Base-by-base conservation (phyloP, 2,797 vertebrate genomes). In the Oreortyx pictus region DNA sequence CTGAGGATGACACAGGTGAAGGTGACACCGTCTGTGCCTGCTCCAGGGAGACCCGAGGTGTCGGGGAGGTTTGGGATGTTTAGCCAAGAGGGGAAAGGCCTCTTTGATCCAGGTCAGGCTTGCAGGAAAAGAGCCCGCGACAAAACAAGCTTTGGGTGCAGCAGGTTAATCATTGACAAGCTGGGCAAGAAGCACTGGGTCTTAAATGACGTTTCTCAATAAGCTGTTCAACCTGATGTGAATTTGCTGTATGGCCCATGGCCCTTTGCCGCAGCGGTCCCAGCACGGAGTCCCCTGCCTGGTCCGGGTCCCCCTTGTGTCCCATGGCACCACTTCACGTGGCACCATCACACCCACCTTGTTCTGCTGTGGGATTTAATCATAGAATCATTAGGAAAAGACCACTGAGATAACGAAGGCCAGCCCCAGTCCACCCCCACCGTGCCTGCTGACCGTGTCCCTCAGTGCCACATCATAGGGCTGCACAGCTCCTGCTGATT, bases 121-220 rank as follows among this genome's bases (percentile, higher is more conserved):
- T 20, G 14, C 23, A 33, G 17, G 61, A 37, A 54, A 44, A 35
- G 14, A 52, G 31, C 47, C 41, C 27, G 46, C 15, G 31, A 29
- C 29, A 22, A 27, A 41, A 54, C 5, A 6, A 27, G n/a, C 50
- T 18, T 33, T 31, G 54, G 20, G 25, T 81, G 43, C 76, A 87
- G 49, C 70, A 41, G 33, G 16, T 75, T 83, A 20, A 37, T 83
- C 56, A 8, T 12, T 76, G 80, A 9, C 9, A 19, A 78, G 37
- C 43, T 78, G n/a, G 0, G 1, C 59, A 83, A 46, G 49, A 11
- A 31, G 37, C 0, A 0, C 31, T 29, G 62, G 13, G 9, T 84
- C 60, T 68, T 68, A 46, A 67, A 91, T 43, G 31, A 37, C 1
- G 0, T 54, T 78, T 85, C 46, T 65, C 76, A 78, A 35, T 78